Evolutionary conservation across 2,888 invertebrate genomes (phyloP), one percentile per base, ranked within the genome.

Genomic region (Diaperis boleti): DNA sequence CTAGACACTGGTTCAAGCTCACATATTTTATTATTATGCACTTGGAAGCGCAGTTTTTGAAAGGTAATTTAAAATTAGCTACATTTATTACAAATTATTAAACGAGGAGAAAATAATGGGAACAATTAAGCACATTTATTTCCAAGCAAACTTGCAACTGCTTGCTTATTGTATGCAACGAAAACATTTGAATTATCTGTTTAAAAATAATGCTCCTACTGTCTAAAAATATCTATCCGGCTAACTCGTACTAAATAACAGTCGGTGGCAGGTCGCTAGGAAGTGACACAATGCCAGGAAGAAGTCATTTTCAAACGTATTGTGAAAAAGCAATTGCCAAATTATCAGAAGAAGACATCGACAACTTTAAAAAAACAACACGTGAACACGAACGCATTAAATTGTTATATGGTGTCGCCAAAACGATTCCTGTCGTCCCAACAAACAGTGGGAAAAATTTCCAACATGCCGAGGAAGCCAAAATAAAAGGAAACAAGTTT

Each of bases 401-500:
- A 60, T 89, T 86, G 81, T 81, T 88, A 72, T 85, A 86, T 49
- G 79, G 81, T 64, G 79, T 83, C 56, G 81, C 78, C 2, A 72
- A 74, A 42, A 71, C 71, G 20, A 76, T 80, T 52, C 73, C 78
- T 13, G 70, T 81, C 15, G 74, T 74, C 29, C 65, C 75, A 81
- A 82, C 69, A 81, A 81, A 26, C 82, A 82, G 67, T 44, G 81
- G 81, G 62, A 90, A 92, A 79, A 84, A 85, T 77, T 76, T 83
- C 4, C 82, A 85, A 59, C 83, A 83, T 72, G 88, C 92, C 5
- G 82, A 85, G n/a, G 81, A 83, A 63, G 80, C 87, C 26, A 93
- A 94, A 80, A 85, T 88, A 69, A 85, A 85, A 61, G 94, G 92
- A 1, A 94, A 92, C 74, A 83, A 84, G 63, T 87, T 86, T 3